phyloP scores from a whole-genome alignment of 2,113 vertebrate species.

The Candoia aspera region DNA sequence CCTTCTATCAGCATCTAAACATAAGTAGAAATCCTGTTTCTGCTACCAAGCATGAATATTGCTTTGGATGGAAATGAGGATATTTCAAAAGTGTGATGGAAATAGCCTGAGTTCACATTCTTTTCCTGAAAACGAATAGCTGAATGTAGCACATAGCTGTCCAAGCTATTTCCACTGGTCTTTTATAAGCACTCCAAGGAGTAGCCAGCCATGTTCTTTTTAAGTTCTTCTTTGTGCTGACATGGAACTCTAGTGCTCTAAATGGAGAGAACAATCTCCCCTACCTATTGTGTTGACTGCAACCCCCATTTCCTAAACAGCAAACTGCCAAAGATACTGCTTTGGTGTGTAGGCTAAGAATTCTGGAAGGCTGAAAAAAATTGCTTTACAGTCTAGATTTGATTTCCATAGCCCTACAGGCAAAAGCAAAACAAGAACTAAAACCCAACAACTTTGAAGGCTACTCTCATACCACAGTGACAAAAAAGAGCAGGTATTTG shows the following conservation, averaged over 20 bases:
- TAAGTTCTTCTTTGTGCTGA: not conserved
- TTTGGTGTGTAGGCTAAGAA: not conserved
- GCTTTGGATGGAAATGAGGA: not conserved
- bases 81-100: not conserved
- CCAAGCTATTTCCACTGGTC: not conserved
- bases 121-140: not conserved
- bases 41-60: not conserved
- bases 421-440: not conserved
- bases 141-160: not conserved
- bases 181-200: not conserved
- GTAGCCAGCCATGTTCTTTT: not conserved
- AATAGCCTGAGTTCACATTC: not conserved
- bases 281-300: not conserved
- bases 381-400: not conserved
- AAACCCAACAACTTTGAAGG: not conserved
- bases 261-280: not conserved
- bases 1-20: constrained; percentile 7
- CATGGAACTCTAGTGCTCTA: not conserved
- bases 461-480: not conserved
- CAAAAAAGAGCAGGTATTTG: not conserved
- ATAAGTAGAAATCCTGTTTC: constrained; percentile 22
- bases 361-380: not conserved
- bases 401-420: not conserved
- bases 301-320: not conserved
- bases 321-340: not conserved